Conservation (phyloP, 1,140 invertebrate species). For the Bombus superbus region DNA sequence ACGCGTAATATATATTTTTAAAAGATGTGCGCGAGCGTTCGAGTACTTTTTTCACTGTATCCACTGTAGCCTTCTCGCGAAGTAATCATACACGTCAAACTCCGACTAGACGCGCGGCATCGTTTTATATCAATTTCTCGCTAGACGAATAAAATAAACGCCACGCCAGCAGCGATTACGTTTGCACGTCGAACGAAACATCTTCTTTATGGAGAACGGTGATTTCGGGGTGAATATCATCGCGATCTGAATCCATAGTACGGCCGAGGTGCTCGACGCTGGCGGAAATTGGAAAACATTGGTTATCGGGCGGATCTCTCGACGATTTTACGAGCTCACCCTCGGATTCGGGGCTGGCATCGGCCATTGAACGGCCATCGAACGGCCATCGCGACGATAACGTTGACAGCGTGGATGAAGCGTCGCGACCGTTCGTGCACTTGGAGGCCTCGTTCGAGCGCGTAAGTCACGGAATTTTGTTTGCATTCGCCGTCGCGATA, state of each 20-base stretch:
- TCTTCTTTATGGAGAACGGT: slow-evolving; percentile 54
- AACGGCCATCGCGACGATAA: slow-evolving; percentile 37
- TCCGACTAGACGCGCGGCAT: neutral
- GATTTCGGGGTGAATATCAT: slow-evolving; percentile 52
- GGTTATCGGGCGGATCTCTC: slow-evolving; percentile 66
- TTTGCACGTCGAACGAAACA: neutral
- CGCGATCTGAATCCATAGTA: slow-evolving; percentile 38
- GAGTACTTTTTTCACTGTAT: neutral
- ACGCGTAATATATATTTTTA: neutral
- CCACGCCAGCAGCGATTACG: neutral
- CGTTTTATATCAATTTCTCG: neutral
- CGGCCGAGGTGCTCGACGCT: slow-evolving; percentile 35
- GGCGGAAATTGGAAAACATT: slow-evolving; percentile 71
- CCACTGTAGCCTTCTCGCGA: neutral
- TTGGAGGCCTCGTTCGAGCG: neutral
- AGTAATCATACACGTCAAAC: neutral
- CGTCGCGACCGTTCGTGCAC: slow-evolving; percentile 17
- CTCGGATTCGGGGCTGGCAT: neutral
- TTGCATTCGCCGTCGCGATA: neutral
- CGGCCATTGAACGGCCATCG: slow-evolving; percentile 2
- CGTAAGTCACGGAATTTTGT: slow-evolving; percentile 30
- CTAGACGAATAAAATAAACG: neutral
- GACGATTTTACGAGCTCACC: slow-evolving; percentile 63
- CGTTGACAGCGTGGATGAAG: slow-evolving; percentile 26
- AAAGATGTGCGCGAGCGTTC: neutral